A percentile compares a stretch with the other conserved stretches of the same genome.
phyloP scores from a whole-genome alignment of 23 tunicate species.

The Ciona savignyi region DNA sequence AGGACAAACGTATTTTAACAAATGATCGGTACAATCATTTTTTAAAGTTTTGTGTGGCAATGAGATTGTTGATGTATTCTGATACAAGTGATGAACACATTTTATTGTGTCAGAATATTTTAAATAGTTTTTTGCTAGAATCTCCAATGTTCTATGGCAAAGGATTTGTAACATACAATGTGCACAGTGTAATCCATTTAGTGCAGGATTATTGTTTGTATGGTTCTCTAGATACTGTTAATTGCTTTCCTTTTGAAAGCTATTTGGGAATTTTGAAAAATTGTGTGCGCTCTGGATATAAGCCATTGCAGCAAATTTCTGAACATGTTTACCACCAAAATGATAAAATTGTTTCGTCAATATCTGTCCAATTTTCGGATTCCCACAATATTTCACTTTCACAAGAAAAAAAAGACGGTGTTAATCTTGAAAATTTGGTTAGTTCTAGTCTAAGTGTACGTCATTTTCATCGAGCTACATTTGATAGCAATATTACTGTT shows the following conservation, averaged over 20 bases:
- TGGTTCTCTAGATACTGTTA: neutral
- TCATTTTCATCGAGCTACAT: neutral
- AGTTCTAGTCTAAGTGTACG: neutral
- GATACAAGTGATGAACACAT: neutral
- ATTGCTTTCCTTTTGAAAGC: constrained; percentile 9
- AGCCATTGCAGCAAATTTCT: neutral
- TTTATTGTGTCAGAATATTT: neutral
- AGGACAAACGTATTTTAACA: neutral
- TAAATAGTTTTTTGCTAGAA: neutral
- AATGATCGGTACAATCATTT: constrained; percentile 1
- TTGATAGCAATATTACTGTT: too few relatives aligned
- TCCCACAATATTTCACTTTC: neutral
- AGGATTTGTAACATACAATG: neutral
- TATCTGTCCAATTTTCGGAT: too few relatives aligned
- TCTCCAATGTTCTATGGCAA: neutral
- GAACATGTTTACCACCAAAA: neutral
- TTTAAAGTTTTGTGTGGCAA: neutral
- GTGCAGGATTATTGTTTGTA: neutral
- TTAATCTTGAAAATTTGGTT: too few relatives aligned
- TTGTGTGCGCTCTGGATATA: constrained; percentile 5
- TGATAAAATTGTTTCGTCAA: neutral
- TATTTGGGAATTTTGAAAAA: constrained; percentile 1
- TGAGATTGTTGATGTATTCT: neutral
- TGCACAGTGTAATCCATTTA: constrained; percentile 5
- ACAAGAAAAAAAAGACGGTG: neutral